Base-by-base conservation (phyloP, 1,140 invertebrate species). In the Oryzaephilus surinamensis region DNA sequence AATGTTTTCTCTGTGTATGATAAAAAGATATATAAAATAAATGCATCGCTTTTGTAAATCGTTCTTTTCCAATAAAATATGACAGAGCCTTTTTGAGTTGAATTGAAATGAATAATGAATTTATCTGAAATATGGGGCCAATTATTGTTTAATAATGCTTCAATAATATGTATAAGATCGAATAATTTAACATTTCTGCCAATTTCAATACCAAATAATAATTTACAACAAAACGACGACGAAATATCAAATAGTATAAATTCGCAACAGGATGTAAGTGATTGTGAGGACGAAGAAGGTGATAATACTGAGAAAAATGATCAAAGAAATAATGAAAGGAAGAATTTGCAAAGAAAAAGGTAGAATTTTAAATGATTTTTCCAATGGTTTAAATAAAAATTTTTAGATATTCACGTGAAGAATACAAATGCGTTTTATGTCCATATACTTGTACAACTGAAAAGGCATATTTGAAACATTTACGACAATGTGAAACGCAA, bases 361-460 rank as follows among this genome's bases (percentile, higher is more conserved):
- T 5, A 29, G 5, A 12, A 11, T 11, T 29, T 5, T 29, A 21
- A 6, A 13, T 21, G 16, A 12, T 34, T 34, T 8, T 10, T 6
- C 15, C 5, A 13, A 23, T 11, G 7, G 5, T 37, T n/a, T n/a
- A n/a, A n/a, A 19, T 12, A 11, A 35, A 18, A 3, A 29, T 11
- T 32, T 48, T 31, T 34, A 72, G 69, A 56, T 71, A 71, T 54
- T 68, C 69, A 18, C 61, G 67, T 8, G 71, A 73, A 40, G 71
- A 73, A 40, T 73, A 73, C 36, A 57, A 63, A 14, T 73, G 71
- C 52, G 62, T 61, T 11, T 44, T 65, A 26, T 73, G 71, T 49
- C 62, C 70, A 2, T 73, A 73, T 46, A 67, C 68, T 4, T 73
- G 71, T 45, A 73, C 71, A 16, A 72, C 71, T 33, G 70, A 72